Base-by-base conservation (phyloP, 2,113 vertebrate genomes). In the Brachypodius melanocephalos region DNA sequence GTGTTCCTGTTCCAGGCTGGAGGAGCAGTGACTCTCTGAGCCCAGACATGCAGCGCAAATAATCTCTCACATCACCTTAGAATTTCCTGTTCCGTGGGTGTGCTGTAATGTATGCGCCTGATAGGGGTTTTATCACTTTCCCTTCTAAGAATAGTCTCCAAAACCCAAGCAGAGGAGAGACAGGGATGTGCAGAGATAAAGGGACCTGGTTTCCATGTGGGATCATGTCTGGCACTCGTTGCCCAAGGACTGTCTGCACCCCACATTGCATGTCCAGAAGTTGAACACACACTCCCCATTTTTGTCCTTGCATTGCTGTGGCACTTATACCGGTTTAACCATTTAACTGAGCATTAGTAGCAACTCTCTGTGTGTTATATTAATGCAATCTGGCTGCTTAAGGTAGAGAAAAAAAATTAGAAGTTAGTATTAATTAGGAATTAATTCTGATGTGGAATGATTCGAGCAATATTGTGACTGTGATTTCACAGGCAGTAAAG, bases 241-340 rank as follows among this genome's bases (percentile, higher is more conserved):
- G 61, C 52, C 36, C 45, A 32, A 32, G 62, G 14, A 51, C 31
- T 12, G 7, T 15, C 38, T 40, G 68, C 17, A 32, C 38, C 40
- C 75, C 54, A 9, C 16, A 2, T 20, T 1, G 1, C 40, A 10
- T 0, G 0, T 15, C 32, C 26, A 40, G 62, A 59, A n/a, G 13
- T 3, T 4, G 36, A 65, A n/a, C 31, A 9, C 1, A 12, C 0
- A 0, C 10, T 51, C 28, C 40, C 21, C 19, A 1, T 18, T 78
- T 87, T 38, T 8, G 57, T 22, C 21, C 66, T 54, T 32, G 45
- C 21, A 10, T 40, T 34, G n/a, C 59, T 75, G 42, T 32, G 51
- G 17, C 26, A 36, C 71, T 52, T 25, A 0, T 4, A 19, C 17
- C n/a, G 26, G 13, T 85, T 86, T 57, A 74, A 74, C 61, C n/a